Evolutionary conservation across 2,113 vertebrate species (phyloP), one percentile per base, ranked within the genome.

Genomic region (Corythornis madagascariensis): DNA sequence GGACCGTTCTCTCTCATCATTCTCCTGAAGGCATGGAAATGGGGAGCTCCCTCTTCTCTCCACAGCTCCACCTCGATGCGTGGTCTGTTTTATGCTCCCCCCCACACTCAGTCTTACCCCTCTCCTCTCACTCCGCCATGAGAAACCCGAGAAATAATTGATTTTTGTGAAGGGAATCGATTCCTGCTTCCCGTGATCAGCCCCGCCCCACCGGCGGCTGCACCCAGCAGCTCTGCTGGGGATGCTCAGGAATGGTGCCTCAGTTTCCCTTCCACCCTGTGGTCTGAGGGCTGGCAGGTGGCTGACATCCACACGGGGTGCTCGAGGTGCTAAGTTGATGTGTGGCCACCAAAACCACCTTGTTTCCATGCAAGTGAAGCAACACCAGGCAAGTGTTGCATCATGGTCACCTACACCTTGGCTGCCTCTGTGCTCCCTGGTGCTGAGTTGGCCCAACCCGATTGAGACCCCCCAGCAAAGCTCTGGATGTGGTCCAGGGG

Each of bases 131-230:
- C 26, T 47, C 11, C 13, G 7, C 69, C 35, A 48, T 22, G 29
- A 73, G 33, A 81, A 93, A 93, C 94, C 88, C 56, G 45, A 96
- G 95, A 93, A 96, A 96, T 87, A 95, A 97, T 96, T 94, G 96
- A 97, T 95, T 92, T 92, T 92, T 92, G 89, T 94, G 85, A 96
- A 91, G 43, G 61, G 83, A 88, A 96, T 89, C 72, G 89, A 94
- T 95, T 92, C 33, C 83, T 45, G 31, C 13, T 42, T 43, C 22
- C 45, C 56, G 11, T 14, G 40, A 25, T 9, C 33, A 29, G 33
- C 31, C 20, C 33, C 9, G 7, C 22, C 20, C 56, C 43, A 25
- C 31, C 10, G 17, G 24, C 29, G 16, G 31, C 47, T 45, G 55
- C 35, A 8, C 40, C 29, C 43, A 10, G 63, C 25, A 60, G 53